Base-by-base conservation (phyloP, 2,888 invertebrate genomes). In the Trachelus tabidus region DNA sequence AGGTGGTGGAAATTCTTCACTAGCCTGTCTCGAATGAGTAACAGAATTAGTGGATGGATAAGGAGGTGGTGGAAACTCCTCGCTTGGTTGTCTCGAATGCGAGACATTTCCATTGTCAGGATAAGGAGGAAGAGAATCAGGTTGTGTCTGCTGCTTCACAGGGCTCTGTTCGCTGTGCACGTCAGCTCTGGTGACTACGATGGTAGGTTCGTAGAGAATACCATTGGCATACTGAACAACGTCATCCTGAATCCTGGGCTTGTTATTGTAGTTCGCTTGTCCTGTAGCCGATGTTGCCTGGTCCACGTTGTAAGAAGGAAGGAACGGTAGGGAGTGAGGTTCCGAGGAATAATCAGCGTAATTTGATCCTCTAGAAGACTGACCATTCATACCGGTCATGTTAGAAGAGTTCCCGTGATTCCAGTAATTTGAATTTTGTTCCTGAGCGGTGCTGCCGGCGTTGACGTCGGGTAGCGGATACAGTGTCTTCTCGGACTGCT, bases 1-100 rank as follows among this genome's bases (percentile, higher is more conserved):
- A n/a, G 97, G 97, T 9, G 97, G 97, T 75, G 97, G 97, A 86
- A 97, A 97, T 86, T 97, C 97, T 91, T 97, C 97, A 90, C 97
- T 97, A 0, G 96, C 95, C 90, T 97, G 97, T 75, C 97, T 93
- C 2, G 97, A 97, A 90, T 97, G 97, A 77, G 95, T 94, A 0
- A 94, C 95, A 0, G 96, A 96, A 83, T 94, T 94, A 84, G 95
- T 93, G 86, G 95, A 95, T 1, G 97, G 97, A 89, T 97, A 97
- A 0, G 97, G 97, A 1, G 97, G 97, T 4, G 93, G 92, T 33
- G 93, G 93, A 77, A 93, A 93, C 73, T 93, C 93, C 83, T 93
- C 93, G 84, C 93, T 93, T 1, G 92, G 89, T 85, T 93, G 93
- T 40, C 93, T 88, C 1, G 92, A 93, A 82, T 93, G 93, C n/a